Evolutionary conservation across 2,113 vertebrate genomes (phyloP).

Genomic region (Hippocampus abdominalis): DNA sequence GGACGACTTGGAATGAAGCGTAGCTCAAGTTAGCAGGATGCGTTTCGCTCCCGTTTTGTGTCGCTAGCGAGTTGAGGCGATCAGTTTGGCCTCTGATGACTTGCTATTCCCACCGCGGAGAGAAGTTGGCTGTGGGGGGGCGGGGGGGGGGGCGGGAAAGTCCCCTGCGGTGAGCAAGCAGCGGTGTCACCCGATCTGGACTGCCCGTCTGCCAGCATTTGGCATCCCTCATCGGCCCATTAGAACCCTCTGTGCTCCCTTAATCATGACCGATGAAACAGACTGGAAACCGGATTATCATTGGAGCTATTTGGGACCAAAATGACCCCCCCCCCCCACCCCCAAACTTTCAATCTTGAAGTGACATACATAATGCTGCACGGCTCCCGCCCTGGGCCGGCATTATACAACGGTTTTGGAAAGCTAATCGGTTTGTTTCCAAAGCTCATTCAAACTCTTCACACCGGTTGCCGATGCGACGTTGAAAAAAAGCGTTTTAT

Average conservation of each 20-base stretch:
- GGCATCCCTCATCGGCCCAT: conserved; percentile 38
- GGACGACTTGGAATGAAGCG: not conserved
- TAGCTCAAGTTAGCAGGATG: not conserved
- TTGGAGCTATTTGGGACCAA: not conserved
- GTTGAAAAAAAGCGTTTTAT: not conserved
- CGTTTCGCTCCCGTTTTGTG: not conserved
- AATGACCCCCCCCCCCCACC: too few species aligned
- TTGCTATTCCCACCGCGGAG: conserved; percentile 55
- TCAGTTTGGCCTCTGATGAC: conserved; percentile 51
- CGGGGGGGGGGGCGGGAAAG: conserved; percentile 63
- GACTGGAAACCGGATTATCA: not conserved
- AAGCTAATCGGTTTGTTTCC: too few species aligned
- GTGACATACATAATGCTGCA: too few species aligned
- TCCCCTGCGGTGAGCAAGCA: conserved; percentile 52
- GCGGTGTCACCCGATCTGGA: conserved; percentile 50
- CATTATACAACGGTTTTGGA: too few species aligned
- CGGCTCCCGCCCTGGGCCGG: too few species aligned
- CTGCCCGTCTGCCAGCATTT: conserved; percentile 15
- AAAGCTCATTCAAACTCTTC: not conserved
- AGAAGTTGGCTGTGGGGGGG: conserved; percentile 19
- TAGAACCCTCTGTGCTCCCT: conserved; percentile 14
- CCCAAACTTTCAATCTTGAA: too few species aligned
- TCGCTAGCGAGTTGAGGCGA: not conserved
- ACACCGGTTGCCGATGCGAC: too few species aligned
- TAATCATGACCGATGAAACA: conserved; percentile 37